Conservation (phyloP, 2,797 vertebrate species). For the Microhierax caerulescens region DNA sequence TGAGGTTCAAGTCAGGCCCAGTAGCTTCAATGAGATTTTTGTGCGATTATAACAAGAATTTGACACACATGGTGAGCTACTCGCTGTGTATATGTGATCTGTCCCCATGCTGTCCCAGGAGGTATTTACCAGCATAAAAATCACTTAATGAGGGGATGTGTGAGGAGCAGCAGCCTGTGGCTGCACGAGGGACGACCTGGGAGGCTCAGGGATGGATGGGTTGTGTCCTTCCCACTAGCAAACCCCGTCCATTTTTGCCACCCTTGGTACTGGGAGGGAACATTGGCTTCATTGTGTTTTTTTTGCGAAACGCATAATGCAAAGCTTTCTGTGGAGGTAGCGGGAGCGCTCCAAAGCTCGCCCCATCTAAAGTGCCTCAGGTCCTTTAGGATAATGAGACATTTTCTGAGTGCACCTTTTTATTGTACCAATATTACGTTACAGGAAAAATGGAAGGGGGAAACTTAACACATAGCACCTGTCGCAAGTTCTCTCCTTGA, state of each 20-base stretch:
- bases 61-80: not conserved
- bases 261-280: not conserved
- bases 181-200: not conserved
- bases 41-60: constrained; percentile 33
- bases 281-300: not conserved
- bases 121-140: constrained; percentile 18
- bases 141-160: not conserved
- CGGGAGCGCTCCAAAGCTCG: not conserved
- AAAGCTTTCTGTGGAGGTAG: not conserved
- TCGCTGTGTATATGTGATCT: not conserved
- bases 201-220: not conserved
- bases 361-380: constrained; percentile 10
- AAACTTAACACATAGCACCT: constrained; percentile 67
- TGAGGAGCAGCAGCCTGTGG: not conserved
- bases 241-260: fast-evolving
- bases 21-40: constrained; percentile 52
- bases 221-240: not conserved
- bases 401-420: constrained; percentile 63
- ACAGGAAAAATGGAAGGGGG: not conserved
- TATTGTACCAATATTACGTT: constrained; percentile 57
- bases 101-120: not conserved
- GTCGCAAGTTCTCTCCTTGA: constrained; percentile 69
- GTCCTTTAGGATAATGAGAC: constrained; percentile 54
- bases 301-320: not conserved
- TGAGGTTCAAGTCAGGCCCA: constrained; percentile 4